Conservation (phyloP, 2,797 vertebrate species). For the Lagodon rhomboides region DNA sequence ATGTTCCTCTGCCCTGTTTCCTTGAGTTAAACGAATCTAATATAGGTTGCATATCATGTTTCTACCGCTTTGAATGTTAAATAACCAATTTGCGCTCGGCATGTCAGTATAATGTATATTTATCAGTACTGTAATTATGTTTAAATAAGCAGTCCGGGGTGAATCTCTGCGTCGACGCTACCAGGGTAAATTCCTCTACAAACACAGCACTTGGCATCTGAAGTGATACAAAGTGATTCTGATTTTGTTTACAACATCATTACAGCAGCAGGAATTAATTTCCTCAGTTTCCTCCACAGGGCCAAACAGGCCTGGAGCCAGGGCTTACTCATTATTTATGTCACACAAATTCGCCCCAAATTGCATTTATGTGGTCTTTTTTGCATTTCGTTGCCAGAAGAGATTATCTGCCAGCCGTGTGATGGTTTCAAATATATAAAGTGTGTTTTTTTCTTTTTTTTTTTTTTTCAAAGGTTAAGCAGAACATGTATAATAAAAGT, state of each 20-base stretch:
- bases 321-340: constrained; percentile 76
- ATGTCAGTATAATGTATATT: neutral
- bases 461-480: constrained; percentile 23
- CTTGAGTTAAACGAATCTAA: neutral
- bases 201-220: constrained; percentile 30
- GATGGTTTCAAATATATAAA: constrained; percentile 57
- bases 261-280: constrained; percentile 72
- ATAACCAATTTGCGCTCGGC: fast-evolving
- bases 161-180: constrained; percentile 27
- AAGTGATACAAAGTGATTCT: constrained; percentile 57
- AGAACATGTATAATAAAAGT: constrained; percentile 28
- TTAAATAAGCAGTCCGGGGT: neutral
- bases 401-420: constrained; percentile 51
- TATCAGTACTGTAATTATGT: neutral
- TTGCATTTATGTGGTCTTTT: constrained; percentile 72
- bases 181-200: constrained; percentile 33
- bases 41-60: no score
- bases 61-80: neutral
- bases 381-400: constrained; percentile 60
- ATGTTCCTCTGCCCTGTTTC: constrained; percentile 11
- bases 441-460: neutral
- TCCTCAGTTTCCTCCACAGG: constrained; percentile 58
- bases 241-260: constrained; percentile 74
- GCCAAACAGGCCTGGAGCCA: constrained; percentile 71
- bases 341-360: constrained; percentile 67